Base-by-base conservation (phyloP, 1,140 invertebrate genomes). In the Drosophila lacteicornis region DNA sequence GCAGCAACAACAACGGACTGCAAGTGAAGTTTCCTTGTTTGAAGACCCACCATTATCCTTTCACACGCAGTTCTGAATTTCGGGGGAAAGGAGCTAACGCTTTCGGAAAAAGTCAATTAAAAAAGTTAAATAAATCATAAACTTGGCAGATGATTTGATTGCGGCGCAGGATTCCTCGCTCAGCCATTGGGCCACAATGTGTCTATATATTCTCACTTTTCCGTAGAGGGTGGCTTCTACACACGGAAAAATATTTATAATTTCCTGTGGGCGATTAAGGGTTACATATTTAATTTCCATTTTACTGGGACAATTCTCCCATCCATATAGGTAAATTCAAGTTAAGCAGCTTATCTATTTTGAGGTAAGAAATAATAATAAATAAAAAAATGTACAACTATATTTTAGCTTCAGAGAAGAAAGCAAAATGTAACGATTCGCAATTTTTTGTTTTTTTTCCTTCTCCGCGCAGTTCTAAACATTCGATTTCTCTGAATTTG, bases 51-150 rank as follows among this genome's bases (percentile, higher is more conserved):
- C 87, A 91, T 91, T 92, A 91, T 92, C 85, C 85, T 91, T 91
- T 92, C 82, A 91, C 91, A 91, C 82, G 86, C 90, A 91, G 82
- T 62, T 51, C 55, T 59, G 55, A 61, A 36, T 67, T 59, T 59
- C 59, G 36, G 71, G 73, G 66, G 65, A 66, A 66, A 50, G 71
- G 40, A 55, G 45, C 56, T 49, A 3, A 56, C 57, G 56, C 36
- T 59, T 55, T 87, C 78, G 91, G 91, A 91, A 92, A 92, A 92
- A 92, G 91, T 92, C 91, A 92, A 92, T 92, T 92, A 92, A 92
- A 92, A 92, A 92, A 92, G 91, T 92, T 92, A 91, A 91, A 92
- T 92, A 92, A 92, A 92, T 92, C 91, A 92, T 92, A 92, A 91
- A 84, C 81, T 88, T 92, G 91, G 86, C 86, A 88, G 83, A 91